These are phyloP conservation scores for Betta splendens DNA, from an alignment of 2,797 vertebrate genomes.

Conservation along the genomic window DNA sequence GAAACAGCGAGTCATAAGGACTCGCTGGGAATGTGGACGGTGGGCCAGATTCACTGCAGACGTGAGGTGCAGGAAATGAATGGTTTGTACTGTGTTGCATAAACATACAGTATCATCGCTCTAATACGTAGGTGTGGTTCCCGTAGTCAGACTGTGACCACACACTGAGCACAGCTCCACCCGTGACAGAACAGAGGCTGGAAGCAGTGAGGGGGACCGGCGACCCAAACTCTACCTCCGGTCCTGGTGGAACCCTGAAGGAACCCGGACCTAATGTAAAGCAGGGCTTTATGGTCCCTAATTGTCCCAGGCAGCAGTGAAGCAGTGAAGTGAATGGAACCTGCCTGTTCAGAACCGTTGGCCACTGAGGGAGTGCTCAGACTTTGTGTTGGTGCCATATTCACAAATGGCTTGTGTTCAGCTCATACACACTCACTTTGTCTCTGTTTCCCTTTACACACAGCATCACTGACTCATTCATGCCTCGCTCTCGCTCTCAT, in stretches of 20 bases:
- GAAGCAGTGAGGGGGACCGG: no score
- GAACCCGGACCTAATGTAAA: slow-evolving; percentile 4
- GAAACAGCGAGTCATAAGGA: not conserved
- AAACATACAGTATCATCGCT: no score
- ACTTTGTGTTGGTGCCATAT: not conserved
- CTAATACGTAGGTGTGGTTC: no score
- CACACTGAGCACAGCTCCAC: no score
- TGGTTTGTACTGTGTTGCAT: no score
- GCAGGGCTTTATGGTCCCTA: not conserved
- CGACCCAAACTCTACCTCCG: no score
- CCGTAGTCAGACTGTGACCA: no score
- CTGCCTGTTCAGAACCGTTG: no score
- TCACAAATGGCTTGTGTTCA: not conserved
- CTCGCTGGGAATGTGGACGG: no score
- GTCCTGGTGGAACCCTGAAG: slow-evolving; percentile 24
- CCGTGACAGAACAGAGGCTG: no score
- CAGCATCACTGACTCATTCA: slow-evolving; percentile 22
- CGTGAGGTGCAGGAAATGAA: no score
- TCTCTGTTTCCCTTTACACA: slow-evolving; percentile 1
- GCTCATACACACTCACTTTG: not conserved
- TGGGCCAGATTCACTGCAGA: no score
- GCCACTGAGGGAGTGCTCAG: not conserved
- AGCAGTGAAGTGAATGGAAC: not conserved
- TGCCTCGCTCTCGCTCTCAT: slow-evolving; percentile 8
- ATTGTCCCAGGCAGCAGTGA: not conserved